Evolutionary conservation across 2,888 invertebrate species (phyloP).

Genomic region (Acheta domesticus): DNA sequence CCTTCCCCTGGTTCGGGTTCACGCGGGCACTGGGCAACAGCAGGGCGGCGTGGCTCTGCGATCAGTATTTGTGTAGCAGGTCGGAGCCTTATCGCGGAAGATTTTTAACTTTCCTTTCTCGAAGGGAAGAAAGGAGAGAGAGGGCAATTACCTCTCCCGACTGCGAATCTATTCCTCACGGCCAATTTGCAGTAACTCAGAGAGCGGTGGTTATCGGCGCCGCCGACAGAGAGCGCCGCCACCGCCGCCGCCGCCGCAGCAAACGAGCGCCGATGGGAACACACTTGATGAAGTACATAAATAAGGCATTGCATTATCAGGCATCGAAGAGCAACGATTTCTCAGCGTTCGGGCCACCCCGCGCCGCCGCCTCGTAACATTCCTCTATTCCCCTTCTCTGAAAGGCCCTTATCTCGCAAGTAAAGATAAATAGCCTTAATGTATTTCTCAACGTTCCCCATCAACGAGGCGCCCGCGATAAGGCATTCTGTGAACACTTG

Average conservation of each 20-base stretch:
- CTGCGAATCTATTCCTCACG: slow-evolving; percentile 18
- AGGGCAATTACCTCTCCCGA: slow-evolving; percentile 5
- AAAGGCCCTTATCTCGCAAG: not conserved
- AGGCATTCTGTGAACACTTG: not conserved
- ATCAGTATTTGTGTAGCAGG: not conserved
- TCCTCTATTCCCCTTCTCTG: not conserved
- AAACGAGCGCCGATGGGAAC: not conserved
- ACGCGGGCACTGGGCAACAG: not conserved
- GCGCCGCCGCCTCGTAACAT: not conserved
- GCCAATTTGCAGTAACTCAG: slow-evolving; percentile 18
- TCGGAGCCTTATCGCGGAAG: not conserved
- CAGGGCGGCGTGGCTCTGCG: not conserved
- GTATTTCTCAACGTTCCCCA: slow-evolving; percentile 5
- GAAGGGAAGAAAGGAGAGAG: not conserved
- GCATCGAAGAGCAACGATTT: not conserved
- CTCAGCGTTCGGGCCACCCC: not conserved
- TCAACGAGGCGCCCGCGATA: not conserved
- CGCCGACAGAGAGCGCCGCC: not conserved
- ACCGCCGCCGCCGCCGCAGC: not conserved
- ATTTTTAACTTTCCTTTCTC: not conserved
- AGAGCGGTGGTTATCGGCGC: not conserved
- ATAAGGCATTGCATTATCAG: slow-evolving; percentile 18
- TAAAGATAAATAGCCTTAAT: slow-evolving; percentile 9
- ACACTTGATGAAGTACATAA: slow-evolving; percentile 18
- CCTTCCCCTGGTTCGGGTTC: not conserved